Conservation (phyloP, 1,140 invertebrate species). For the Babylonia areolata region DNA sequence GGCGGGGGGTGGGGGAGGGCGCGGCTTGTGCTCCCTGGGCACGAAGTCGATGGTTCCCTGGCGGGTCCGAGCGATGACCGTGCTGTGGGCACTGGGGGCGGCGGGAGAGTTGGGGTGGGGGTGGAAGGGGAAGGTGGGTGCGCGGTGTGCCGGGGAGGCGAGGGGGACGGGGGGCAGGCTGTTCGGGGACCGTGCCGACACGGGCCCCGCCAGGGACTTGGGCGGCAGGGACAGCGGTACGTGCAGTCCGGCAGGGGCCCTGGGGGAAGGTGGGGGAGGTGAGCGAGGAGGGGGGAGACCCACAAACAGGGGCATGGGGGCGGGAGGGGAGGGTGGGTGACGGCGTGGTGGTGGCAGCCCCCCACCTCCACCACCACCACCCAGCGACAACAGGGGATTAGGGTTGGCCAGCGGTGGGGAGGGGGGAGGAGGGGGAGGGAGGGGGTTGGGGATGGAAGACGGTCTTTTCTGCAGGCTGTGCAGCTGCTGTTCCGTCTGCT, state of each 20-base stretch:
- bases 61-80: background rate
- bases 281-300: background rate
- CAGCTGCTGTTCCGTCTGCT: background rate
- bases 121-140: background rate
- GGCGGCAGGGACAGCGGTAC: too few species aligned
- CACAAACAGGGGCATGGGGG: background rate
- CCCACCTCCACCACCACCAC: too few species aligned
- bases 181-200: too few species aligned
- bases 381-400: background rate
- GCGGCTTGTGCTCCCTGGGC: background rate
- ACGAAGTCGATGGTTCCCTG: constrained; percentile 6
- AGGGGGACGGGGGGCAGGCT: background rate
- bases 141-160: background rate
- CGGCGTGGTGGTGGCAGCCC: background rate
- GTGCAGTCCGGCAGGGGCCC: background rate
- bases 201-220: too few species aligned
- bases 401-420: background rate
- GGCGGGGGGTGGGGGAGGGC: background rate
- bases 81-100: background rate
- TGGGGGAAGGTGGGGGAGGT: background rate
- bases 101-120: background rate
- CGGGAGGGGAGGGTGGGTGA: background rate
- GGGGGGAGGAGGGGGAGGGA: background rate
- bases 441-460: background rate
- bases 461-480: background rate